These are phyloP conservation scores for Calosoma granatense DNA, from an alignment of 1,140 invertebrate genomes.

Conservation along the genomic window DNA sequence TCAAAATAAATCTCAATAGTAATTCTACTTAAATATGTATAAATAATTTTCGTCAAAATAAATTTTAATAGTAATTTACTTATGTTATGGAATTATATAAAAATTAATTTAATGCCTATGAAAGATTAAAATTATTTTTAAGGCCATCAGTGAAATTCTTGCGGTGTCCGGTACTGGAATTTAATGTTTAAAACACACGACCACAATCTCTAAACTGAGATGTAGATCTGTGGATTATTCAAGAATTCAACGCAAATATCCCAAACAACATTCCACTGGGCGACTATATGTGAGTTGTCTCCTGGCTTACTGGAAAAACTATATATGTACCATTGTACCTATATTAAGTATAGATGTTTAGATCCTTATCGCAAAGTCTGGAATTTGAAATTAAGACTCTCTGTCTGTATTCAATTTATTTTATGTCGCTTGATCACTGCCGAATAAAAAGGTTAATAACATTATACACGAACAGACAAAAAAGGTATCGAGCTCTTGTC, in stretches of 20 bases:
- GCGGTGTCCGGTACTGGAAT: neutral
- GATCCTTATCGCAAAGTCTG: neutral
- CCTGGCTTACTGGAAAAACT: neutral
- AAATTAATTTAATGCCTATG: too few species aligned
- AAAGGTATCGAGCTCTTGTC: neutral
- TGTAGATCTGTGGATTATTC: neutral
- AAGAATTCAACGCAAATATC: neutral
- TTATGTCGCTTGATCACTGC: neutral
- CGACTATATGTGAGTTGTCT: neutral
- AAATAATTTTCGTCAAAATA: too few species aligned
- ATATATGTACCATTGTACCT: neutral
- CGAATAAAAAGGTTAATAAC: neutral
- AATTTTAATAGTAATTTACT: too few species aligned
- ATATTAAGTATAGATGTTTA: constrained; percentile 9
- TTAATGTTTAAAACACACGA: neutral
- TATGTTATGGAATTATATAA: too few species aligned
- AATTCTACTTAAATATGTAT: too few species aligned
- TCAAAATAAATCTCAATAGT: too few species aligned
- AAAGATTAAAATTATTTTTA: too few species aligned
- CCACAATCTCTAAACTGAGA: neutral
- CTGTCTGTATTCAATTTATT: neutral
- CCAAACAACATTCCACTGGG: neutral
- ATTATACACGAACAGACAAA: neutral
- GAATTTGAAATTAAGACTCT: constrained; percentile 7
- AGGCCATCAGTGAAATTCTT: too few species aligned